phyloP scores from a whole-genome alignment of 2,797 vertebrate genomes.

The Channa striata region DNA sequence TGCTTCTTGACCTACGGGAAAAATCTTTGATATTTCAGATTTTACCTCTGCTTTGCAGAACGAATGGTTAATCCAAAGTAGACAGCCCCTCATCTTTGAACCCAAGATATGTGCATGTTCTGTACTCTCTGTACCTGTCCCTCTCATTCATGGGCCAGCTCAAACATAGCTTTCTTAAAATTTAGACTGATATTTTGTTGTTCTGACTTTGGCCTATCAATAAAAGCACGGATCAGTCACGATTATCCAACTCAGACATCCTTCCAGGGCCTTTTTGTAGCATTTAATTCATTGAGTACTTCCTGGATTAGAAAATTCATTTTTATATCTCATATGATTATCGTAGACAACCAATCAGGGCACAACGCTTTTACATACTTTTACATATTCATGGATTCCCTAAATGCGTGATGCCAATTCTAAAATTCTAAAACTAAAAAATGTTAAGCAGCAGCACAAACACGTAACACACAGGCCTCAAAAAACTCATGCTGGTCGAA shows the following conservation, averaged over 20 bases:
- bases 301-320: neutral
- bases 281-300: neutral
- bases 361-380: too few relatives aligned
- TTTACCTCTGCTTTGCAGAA: slow-evolving; percentile 86
- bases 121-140: neutral
- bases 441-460: neutral
- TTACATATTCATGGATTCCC: too few relatives aligned
- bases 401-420: neutral
- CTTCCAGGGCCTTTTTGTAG: slow-evolving; percentile 21
- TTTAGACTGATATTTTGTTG: slow-evolving; percentile 13
- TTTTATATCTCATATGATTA: neutral
- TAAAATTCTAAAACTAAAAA: too few relatives aligned
- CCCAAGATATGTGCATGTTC: slow-evolving; percentile 2
- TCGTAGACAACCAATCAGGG: neutral
- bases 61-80: slow-evolving; percentile 92
- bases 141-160: neutral
- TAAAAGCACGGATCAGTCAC: neutral
- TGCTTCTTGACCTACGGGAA: slow-evolving; percentile 21
- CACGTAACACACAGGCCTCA: neutral
- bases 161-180: slow-evolving; percentile 75
- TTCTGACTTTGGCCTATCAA: neutral
- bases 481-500: slow-evolving; percentile 66
- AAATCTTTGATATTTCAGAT: slow-evolving; percentile 57
- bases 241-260: neutral
- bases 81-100: slow-evolving; percentile 23